These are phyloP conservation scores for Nemurella pictetii DNA, from an alignment of 2,888 invertebrate genomes.

Conservation along the genomic window DNA sequence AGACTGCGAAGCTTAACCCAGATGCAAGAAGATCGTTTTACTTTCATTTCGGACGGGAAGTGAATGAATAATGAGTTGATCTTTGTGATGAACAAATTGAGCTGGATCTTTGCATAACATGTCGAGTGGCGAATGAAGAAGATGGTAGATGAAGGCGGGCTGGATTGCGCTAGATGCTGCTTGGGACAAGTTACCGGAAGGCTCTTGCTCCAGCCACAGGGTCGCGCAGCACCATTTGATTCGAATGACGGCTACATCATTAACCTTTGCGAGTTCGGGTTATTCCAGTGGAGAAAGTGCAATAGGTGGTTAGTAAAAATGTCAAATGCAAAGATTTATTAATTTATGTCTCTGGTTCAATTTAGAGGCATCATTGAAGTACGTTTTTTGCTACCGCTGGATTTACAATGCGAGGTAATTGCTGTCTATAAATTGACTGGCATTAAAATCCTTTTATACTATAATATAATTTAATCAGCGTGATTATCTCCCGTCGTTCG, in stretches of 20 bases:
- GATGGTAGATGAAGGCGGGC: too few relatives aligned
- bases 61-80: neutral
- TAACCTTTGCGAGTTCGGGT: neutral
- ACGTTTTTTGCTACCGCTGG: neutral
- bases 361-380: neutral
- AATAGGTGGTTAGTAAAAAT: neutral
- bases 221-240: too few relatives aligned
- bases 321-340: neutral
- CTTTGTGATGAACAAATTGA: neutral
- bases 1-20: neutral
- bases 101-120: neutral
- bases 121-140: neutral
- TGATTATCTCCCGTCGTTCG: neutral
- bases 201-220: too few relatives aligned
- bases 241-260: neutral
- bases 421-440: neutral
- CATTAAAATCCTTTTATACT: neutral
- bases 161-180: too few relatives aligned
- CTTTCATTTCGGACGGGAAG: neutral
- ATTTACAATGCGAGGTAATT: neutral
- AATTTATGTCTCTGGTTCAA: neutral
- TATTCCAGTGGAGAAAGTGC: neutral
- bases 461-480: neutral
- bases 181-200: too few relatives aligned
- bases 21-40: neutral